These are phyloP conservation scores for Erynnis tages DNA, from an alignment of 2,888 invertebrate species.

Conservation along the genomic window DNA sequence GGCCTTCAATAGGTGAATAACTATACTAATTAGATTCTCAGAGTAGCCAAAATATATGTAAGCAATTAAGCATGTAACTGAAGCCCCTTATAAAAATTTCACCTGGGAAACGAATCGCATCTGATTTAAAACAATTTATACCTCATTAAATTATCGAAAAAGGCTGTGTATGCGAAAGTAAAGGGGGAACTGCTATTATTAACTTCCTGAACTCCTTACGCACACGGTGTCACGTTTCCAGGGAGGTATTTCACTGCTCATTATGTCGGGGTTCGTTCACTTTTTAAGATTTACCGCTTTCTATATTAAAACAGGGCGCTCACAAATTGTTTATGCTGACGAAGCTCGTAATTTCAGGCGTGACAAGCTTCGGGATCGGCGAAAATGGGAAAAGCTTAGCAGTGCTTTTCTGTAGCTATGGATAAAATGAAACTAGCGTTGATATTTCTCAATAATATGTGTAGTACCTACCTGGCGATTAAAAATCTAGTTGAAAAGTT, in stretches of 20 bases:
- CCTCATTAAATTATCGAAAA: conserved; percentile 2
- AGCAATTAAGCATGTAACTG: too few species aligned
- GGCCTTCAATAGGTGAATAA: too few species aligned
- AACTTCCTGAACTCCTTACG: background rate
- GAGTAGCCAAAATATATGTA: too few species aligned
- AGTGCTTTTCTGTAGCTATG: too few species aligned
- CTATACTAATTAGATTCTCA: too few species aligned
- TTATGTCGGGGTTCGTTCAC: conserved; percentile 18
- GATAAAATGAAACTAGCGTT: too few species aligned
- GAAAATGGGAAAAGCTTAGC: too few species aligned
- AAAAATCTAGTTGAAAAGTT: too few species aligned
- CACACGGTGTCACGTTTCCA: conserved; percentile 9
- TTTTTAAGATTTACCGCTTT: conserved; percentile 20
- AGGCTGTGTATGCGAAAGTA: conserved; percentile 5
- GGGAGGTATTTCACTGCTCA: conserved; percentile 7
- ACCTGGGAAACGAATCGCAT: too few species aligned
- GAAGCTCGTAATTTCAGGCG: conserved; percentile 7
- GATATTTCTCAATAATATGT: too few species aligned
- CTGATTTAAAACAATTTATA: background rate
- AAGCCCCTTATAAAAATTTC: too few species aligned
- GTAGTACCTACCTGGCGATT: too few species aligned
- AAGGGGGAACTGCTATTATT: conserved; percentile 1
- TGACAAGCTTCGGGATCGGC: conserved; percentile 4
- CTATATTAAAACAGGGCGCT: conserved; percentile 18
- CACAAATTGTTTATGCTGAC: conserved; percentile 10